phyloP scores from a whole-genome alignment of 2,113 vertebrate genomes.

The Ibidorhyncha struthersii region DNA sequence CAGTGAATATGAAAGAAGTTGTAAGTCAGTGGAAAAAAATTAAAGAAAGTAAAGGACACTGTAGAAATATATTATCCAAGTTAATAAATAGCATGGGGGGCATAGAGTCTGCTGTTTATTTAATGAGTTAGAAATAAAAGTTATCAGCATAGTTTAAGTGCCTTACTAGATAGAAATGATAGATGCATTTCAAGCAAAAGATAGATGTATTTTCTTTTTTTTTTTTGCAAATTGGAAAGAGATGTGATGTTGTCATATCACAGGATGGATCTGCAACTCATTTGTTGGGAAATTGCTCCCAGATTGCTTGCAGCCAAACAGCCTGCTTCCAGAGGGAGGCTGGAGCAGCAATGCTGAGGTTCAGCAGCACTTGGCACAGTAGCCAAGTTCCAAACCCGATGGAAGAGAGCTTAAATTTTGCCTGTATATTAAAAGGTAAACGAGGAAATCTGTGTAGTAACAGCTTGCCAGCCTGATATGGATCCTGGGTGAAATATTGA shows the following conservation, averaged over 20 bases:
- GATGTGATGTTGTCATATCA: not conserved
- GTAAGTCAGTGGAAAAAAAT: not conserved
- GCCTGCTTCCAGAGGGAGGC: not conserved
- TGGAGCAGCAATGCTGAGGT: not conserved
- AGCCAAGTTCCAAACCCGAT: not conserved
- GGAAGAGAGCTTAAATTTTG: not conserved
- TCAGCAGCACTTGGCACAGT: not conserved
- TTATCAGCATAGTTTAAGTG: not conserved
- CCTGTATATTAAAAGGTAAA: not conserved
- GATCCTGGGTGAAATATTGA: not conserved
- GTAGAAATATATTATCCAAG: not conserved
- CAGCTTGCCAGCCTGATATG: not conserved
- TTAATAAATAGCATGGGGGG: rapidly evolving
- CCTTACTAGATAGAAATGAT: not conserved
- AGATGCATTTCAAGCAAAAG: not conserved
- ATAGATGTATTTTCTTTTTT: too few relatives aligned
- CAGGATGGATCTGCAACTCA: not conserved
- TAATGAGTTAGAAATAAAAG: not conserved
- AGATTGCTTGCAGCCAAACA: not conserved
- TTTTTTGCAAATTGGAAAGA: not conserved
- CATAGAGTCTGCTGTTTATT: not conserved
- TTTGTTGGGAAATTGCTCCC: not conserved
- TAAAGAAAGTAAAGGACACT: not conserved
- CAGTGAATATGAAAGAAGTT: not conserved
- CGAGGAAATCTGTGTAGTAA: not conserved